phyloP scores from a whole-genome alignment of 1,140 invertebrate species.

The Tenebrio molitor region DNA sequence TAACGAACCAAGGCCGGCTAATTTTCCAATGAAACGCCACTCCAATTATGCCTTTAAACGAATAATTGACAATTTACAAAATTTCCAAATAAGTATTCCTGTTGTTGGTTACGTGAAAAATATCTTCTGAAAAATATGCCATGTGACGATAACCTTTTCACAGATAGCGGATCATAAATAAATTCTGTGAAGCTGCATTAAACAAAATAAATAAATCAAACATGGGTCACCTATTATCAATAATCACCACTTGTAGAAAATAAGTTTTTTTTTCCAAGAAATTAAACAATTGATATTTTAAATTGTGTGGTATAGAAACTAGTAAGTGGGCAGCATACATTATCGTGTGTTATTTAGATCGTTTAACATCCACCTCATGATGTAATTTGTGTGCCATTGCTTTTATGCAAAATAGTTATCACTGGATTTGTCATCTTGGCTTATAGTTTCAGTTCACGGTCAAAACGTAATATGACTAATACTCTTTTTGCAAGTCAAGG shows the following conservation, averaged over 20 bases:
- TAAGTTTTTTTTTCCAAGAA: background rate
- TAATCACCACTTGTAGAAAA: background rate
- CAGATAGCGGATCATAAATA: background rate
- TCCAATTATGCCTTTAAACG: background rate
- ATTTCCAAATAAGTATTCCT: too few relatives aligned
- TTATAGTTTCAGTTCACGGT: constrained; percentile 41
- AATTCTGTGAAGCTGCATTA: background rate
- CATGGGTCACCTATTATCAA: background rate
- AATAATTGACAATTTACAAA: background rate
- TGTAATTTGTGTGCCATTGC: background rate
- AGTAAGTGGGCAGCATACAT: too few relatives aligned
- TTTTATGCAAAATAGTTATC: constrained; percentile 12
- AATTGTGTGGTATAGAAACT: too few relatives aligned
- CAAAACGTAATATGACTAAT: constrained; percentile 23
- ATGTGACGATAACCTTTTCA: constrained; percentile 16
- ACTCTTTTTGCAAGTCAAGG: constrained; percentile 13
- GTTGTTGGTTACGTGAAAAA: too few relatives aligned
- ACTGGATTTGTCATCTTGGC: background rate
- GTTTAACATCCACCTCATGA: constrained; percentile 5
- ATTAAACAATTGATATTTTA: too few relatives aligned
- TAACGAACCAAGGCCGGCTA: background rate
- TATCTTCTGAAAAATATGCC: too few relatives aligned
- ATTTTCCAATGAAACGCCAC: constrained; percentile 6
- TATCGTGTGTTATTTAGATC: background rate
- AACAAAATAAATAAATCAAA: background rate